phyloP scores from a whole-genome alignment of 1,140 invertebrate genomes.

The Lepidurus apus region DNA sequence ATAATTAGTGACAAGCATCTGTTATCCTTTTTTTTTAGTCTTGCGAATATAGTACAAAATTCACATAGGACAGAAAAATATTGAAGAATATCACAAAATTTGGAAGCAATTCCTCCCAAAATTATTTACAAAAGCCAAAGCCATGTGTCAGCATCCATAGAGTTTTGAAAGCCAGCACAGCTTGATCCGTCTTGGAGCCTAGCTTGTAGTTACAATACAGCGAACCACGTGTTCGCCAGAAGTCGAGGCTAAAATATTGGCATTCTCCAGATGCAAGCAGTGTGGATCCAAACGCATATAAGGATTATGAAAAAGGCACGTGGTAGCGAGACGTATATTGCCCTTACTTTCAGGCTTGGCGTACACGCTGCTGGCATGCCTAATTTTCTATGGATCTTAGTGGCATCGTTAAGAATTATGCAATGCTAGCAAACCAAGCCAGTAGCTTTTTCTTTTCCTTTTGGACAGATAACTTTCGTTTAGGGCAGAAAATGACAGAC shows the following conservation, averaged over 20 bases:
- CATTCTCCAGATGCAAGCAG: neutral
- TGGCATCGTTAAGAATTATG: neutral
- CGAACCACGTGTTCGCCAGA: conserved; percentile 7
- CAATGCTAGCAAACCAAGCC: neutral
- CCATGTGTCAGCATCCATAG: neutral
- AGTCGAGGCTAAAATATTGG: conserved; percentile 5
- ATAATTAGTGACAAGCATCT: too few relatives aligned
- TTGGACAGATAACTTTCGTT: too few relatives aligned
- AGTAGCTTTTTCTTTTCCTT: neutral
- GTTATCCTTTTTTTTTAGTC: too few relatives aligned
- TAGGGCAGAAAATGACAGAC: too few relatives aligned
- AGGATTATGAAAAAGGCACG: conserved; percentile 10
- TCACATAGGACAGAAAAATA: neutral
- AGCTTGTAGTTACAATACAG: neutral
- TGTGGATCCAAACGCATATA: neutral
- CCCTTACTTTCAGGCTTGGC: neutral
- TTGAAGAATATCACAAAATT: neutral
- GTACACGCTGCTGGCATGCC: neutral
- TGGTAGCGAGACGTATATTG: neutral
- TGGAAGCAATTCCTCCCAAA: neutral
- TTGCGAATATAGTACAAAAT: neutral
- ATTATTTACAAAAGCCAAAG: neutral
- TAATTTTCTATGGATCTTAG: neutral
- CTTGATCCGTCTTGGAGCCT: neutral
- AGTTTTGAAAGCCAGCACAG: neutral